Conservation (phyloP, 1,140 invertebrate species). For the Alviniconcha marisindica region DNA sequence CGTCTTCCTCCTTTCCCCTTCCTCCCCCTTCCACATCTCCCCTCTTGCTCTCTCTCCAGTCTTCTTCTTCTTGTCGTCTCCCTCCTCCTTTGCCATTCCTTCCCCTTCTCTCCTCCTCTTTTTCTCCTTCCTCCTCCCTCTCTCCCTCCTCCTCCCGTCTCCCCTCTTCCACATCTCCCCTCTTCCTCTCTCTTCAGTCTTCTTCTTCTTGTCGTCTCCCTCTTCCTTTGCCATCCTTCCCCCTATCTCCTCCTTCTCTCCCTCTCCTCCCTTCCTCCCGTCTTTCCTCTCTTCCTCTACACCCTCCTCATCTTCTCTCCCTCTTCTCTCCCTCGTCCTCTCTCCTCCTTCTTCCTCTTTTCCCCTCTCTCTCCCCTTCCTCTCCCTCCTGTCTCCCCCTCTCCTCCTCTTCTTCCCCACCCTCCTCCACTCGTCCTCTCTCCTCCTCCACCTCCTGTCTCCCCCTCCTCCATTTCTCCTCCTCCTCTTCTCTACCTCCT, state of each 20-base stretch:
- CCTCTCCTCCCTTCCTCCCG: neutral
- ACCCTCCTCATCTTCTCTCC: neutral
- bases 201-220: too few relatives aligned
- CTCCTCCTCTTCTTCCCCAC: neutral
- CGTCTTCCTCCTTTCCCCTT: too few relatives aligned
- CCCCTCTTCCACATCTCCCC: too few relatives aligned
- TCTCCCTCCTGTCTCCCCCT: neutral
- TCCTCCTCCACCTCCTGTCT: neutral
- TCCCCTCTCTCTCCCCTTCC: neutral
- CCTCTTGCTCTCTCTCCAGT: too few relatives aligned
- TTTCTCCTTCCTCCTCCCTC: too few relatives aligned
- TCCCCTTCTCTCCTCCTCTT: too few relatives aligned
- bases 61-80: too few relatives aligned
- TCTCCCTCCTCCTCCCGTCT: too few relatives aligned
- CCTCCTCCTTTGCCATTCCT: too few relatives aligned
- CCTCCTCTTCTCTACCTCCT: neutral
- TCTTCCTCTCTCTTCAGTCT: too few relatives aligned
- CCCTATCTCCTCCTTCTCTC: neutral
- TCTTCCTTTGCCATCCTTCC: too few relatives aligned
- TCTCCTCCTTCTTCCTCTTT: neutral
- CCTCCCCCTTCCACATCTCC: too few relatives aligned
- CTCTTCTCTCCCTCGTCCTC: neutral
- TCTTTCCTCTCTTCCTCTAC: neutral
- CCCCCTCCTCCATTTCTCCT: neutral
- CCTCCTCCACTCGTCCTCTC: neutral